phyloP scores from a whole-genome alignment of 1,140 invertebrate species.

The Marisa cornuarietis region DNA sequence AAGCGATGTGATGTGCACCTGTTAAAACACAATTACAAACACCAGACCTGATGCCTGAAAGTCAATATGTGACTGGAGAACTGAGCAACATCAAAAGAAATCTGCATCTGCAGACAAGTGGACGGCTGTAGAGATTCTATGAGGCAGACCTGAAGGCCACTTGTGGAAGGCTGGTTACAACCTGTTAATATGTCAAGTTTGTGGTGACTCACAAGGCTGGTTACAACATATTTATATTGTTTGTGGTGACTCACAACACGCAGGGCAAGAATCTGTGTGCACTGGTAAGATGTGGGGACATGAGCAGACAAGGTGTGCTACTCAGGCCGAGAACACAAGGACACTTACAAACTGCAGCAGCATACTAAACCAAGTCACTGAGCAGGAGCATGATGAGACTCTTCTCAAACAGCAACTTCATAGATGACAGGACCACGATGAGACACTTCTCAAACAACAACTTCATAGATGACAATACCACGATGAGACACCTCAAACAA shows the following conservation, averaged over 20 bases:
- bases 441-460: constrained; percentile 37
- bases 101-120: no score
- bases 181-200: no score
- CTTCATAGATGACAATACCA: constrained; percentile 2
- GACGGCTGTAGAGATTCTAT: no score
- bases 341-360: constrained; percentile 11
- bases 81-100: no score
- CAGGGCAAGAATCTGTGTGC: constrained; percentile 18
- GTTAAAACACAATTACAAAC: no score
- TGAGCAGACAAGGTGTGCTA: background rate
- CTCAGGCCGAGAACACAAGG: background rate
- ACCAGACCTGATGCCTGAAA: no score
- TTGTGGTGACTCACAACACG: background rate
- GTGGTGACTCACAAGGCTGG: background rate
- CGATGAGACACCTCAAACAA: constrained; percentile 58
- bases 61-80: no score
- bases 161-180: no score
- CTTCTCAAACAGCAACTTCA: constrained; percentile 12
- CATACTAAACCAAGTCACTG: constrained; percentile 18
- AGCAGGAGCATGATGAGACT: constrained; percentile 21
- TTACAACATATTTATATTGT: no score
- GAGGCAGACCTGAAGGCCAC: no score
- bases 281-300: background rate
- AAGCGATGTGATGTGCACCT: no score
- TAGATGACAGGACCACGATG: constrained; percentile 23